Evolutionary conservation across 1,140 invertebrate genomes (phyloP), one percentile per base, ranked within the genome.

Genomic region (Watersipora subatra): DNA sequence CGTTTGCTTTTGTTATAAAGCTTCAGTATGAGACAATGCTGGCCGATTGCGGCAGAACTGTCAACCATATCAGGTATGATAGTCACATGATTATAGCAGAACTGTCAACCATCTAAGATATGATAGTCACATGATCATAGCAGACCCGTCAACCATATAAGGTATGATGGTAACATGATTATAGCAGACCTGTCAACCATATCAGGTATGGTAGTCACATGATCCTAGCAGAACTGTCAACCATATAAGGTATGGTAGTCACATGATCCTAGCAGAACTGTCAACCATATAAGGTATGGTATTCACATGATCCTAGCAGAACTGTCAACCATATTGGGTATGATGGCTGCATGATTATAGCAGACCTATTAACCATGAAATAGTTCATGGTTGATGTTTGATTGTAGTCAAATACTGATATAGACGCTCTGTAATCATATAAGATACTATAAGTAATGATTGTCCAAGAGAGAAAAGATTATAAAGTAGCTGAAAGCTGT

Each of bases 1-100:
- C 91, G 66, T 83, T 97, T 2, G 88, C 88, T 0, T 97, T 92
- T 75, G 83, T 90, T 29, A 84, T 92, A 55, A 83, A 87, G 3
- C 85, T 92, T 69, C 80, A 94, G 2, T 89, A 87, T 69, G 79
- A 86, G 29, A 85, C 86, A 20, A 81, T 91, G 27, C 76, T 75
- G 2, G 69, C 62, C 20, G 76, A 77, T 64, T 73, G 73, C 12
- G 70, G 69, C 28, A 68, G 72, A 20, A 69, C 71, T 7, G 65
- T 77, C 24, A 72, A 70, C 25, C 57, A 67, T 55, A 70, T 77
- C 57, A 74, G 73, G 76, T 75, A 58, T 67, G 67, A 63, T 2
- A 19, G n/a, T 15, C n/a, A n/a, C 12, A n/a, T 15, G 12, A 55
- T 55, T 55, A 55, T n/a, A 55, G n/a, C n/a, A 55, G n/a, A 55